phyloP scores from a whole-genome alignment of 1,140 invertebrate genomes.

The Heliconius nattereri region DNA sequence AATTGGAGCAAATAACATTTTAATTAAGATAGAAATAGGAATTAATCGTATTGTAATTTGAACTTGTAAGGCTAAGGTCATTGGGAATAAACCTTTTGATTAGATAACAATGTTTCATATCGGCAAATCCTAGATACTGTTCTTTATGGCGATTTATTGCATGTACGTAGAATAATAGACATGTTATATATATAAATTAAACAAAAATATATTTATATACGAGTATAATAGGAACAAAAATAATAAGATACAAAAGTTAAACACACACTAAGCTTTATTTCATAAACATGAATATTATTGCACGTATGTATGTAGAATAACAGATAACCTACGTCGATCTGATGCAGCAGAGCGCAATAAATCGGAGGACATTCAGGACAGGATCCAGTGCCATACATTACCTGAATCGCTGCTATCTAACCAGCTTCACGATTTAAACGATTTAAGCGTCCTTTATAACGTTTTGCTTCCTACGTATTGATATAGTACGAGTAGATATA shows the following conservation, averaged over 20 bases:
- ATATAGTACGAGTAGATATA: constrained; percentile 39
- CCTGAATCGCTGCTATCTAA: constrained; percentile 61
- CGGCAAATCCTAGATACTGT: not conserved
- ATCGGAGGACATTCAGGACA: constrained; percentile 51
- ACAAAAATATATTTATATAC: too few relatives aligned
- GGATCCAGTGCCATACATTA: constrained; percentile 53
- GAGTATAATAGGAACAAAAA: too few relatives aligned
- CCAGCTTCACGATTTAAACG: constrained; percentile 61
- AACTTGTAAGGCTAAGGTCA: not conserved
- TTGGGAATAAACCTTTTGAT: not conserved
- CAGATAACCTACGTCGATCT: constrained; percentile 14
- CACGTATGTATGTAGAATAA: not conserved
- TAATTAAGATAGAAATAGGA: too few relatives aligned
- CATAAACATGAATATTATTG: constrained; percentile 6
- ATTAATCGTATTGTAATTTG: not conserved
- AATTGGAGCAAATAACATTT: not conserved
- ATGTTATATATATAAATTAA: too few relatives aligned
- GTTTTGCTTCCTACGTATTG: constrained; percentile 59
- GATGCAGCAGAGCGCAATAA: constrained; percentile 45
- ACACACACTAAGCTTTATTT: not conserved
- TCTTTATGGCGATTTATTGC: too few relatives aligned
- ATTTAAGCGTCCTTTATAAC: constrained; percentile 62
- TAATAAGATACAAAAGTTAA: too few relatives aligned
- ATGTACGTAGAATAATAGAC: too few relatives aligned
- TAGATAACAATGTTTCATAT: not conserved